Conservation (phyloP, 1,140 invertebrate species). For the Bombus turneri region DNA sequence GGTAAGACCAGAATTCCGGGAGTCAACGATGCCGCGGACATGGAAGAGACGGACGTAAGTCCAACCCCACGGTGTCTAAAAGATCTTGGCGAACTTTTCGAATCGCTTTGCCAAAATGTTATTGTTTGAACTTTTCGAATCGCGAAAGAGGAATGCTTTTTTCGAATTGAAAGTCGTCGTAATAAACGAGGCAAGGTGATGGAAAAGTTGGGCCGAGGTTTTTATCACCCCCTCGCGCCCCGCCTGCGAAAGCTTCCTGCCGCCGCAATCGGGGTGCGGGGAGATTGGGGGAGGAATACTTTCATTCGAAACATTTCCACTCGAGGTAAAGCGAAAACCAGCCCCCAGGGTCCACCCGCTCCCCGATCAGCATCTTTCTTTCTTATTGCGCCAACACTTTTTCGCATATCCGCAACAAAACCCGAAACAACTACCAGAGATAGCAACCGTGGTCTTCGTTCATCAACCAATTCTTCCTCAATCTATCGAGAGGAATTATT, state of each 20-base stretch:
- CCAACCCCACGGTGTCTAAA: conserved; percentile 69
- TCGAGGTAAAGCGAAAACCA: conserved; percentile 48
- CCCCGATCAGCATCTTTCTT: conserved; percentile 72
- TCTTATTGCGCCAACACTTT: conserved; percentile 41
- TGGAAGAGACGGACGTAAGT: conserved; percentile 97
- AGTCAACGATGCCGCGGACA: conserved; percentile 96
- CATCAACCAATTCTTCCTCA: neutral
- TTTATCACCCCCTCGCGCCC: conserved; percentile 71
- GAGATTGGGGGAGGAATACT: conserved; percentile 69
- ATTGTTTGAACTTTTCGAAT: neutral
- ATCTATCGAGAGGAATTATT: neutral
- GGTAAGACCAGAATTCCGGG: conserved; percentile 95
- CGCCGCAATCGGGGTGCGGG: conserved; percentile 80
- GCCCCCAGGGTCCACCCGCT: conserved; percentile 73
- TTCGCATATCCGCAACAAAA: neutral
- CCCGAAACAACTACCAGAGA: neutral
- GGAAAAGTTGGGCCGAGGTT: conserved; percentile 63
- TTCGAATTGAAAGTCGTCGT: neutral
- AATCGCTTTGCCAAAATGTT: conserved; percentile 52
- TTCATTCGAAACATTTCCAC: conserved; percentile 38
- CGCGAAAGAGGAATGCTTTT: neutral
- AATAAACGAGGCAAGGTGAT: conserved; percentile 36
- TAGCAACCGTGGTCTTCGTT: neutral
- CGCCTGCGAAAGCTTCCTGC: conserved; percentile 78
- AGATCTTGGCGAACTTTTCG: conserved; percentile 55